Evolutionary conservation across 2,113 vertebrate genomes (phyloP).

Genomic region (human): GRCh38 chr6:34452001-34452500

Average conservation of each 20-base stretch:
- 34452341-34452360: not conserved
- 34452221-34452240: not conserved
- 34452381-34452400: not conserved
- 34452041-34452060: not conserved
- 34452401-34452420: not conserved
- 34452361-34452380: not conserved
- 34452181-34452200: not conserved
- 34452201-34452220: not conserved
- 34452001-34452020: not conserved
- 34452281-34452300: not conserved
- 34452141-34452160: not conserved
- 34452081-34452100: not conserved
- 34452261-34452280: not conserved
- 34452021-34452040: not conserved
- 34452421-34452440: not conserved
- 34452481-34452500: not conserved
- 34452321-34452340: not conserved
- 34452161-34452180: not conserved
- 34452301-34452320: not conserved
- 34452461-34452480: not conserved
- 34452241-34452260: not conserved
- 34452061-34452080: not conserved
- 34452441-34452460: not conserved
- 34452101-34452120: not conserved
- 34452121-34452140: not conserved